Base-by-base conservation (phyloP, 2,113 vertebrate species). In the Ptilorrhoa leucosticta region DNA sequence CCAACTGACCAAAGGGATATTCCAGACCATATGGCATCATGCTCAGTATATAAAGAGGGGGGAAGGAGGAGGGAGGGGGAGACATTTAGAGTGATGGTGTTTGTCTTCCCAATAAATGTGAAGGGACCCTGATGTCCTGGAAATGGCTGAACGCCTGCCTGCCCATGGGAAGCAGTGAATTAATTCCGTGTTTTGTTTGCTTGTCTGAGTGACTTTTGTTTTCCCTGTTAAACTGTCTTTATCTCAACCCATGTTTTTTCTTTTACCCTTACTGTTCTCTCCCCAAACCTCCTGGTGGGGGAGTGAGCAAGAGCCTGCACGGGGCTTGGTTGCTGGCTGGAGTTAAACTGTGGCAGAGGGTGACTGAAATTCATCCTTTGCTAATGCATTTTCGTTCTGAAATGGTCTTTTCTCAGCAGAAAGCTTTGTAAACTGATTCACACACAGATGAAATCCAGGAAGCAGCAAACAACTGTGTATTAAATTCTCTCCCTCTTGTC, bases 31-130 rank as follows among this genome's bases (percentile, higher is more conserved):
- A 1, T 11, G 16, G 18, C 33, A 58, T 3, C 21, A 31, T 14
- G 17, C 11, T 66, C 17, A 57, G n/a, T 8, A 4, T 19, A 24
- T 10, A 48, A 23, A 42, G 21, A 9, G 10, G 13, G 10, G 10
- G 10, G 20, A 35, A 57, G 16, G 2, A 66, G 51, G 26, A 42
- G 6, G 7, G 5, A 58, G 13, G 9, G 3, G 9, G 6, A 31
- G 7, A 42, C 11, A 18, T 50, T 26, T 0, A 0, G 7, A 28
- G 5, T 48, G 42, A 66, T 7, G 3, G 2, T 16, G 13, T 56
- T 64, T 40, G 8, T 24, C 24, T 30, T 48, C 20, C 24, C 24
- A 48, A 26, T 9, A 57, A 0, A 0, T 16, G 4, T 42, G 21
- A 35, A 21, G 31, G 10, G 28, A 5, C 37, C 16, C 21, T 86